These are phyloP conservation scores for Bradypodion ventrale DNA, from an alignment of 2,797 vertebrate genomes.

Conservation along the genomic window DNA sequence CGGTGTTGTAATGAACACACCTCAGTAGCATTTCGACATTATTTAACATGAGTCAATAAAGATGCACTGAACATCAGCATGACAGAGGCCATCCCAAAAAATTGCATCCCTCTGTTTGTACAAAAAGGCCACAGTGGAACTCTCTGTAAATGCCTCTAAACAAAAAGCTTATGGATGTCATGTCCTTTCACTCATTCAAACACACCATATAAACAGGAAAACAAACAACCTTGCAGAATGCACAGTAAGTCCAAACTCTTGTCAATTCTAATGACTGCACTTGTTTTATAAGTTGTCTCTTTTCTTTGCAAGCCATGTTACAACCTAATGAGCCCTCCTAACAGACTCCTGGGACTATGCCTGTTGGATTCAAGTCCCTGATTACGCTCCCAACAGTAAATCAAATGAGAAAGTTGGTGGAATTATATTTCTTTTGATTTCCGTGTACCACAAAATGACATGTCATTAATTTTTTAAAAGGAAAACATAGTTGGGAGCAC, in stretches of 20 bases:
- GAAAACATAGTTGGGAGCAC: not conserved
- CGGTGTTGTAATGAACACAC: too few species aligned
- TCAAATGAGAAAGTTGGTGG: not conserved
- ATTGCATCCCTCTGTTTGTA: not conserved
- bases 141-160: not conserved
- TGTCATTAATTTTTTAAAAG: constrained; percentile 27
- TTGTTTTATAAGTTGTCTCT: constrained; percentile 29
- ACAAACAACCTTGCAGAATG: constrained; percentile 22
- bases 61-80: not conserved
- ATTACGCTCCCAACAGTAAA: not conserved
- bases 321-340: constrained; percentile 1
- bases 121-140: constrained; percentile 4
- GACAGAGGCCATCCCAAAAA: not conserved
- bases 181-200: constrained; percentile 15
- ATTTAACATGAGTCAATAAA: not conserved
- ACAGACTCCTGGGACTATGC: not conserved
- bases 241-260: not conserved
- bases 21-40: not conserved
- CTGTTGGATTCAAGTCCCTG: constrained; percentile 8
- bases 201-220: constrained; percentile 27
- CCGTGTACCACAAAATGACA: not conserved
- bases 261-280: constrained; percentile 33
- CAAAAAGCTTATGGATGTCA: constrained; percentile 2
- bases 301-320: constrained; percentile 24
- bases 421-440: not conserved